Base-by-base conservation (phyloP, 2,113 vertebrate genomes). In the Sminthopsis crassicaudata region DNA sequence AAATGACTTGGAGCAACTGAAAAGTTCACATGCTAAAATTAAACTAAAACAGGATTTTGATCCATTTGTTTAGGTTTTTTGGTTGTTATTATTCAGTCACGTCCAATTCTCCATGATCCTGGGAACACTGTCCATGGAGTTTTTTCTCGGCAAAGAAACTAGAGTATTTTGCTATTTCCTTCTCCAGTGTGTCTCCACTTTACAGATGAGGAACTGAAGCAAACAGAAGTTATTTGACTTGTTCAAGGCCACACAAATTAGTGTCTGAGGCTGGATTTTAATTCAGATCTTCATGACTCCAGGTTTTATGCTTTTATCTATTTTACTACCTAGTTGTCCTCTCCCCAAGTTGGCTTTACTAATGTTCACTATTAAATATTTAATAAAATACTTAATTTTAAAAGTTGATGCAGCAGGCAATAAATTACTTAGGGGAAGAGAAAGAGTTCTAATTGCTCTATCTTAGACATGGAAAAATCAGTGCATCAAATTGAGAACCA, bases 401-500 rank as follows among this genome's bases (percentile, higher is more conserved):
- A 42, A 76, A 76, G n/a, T 19, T 42, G 67, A 19, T 22, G 36
- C 30, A 16, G 30, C 30, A 67, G 60, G 30, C 36, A 67, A 60
- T 67, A 67, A 67, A n/a, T 6, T n/a, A 42, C 16, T 76, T 76
- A 76, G n/a, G 5, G 6, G 16, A 42, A 76, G 22, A 76, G 8
- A 42, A 42, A 6, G n/a, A 67, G 5, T 76, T 30, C 51, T 46
- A 93, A 93, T 91, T 94, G 91, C 53, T 42, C 92, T 24, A 54
- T 67, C 42, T 53, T 27, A 60, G 22, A 8, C 51, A 46, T 89
- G 27, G 48, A 84, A n/a, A 90, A 91, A 89, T 53, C 42, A 24
- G 91, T 26, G 91, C n/a, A 84, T 90, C n/a, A 50, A 89, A 91
- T 46, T 90, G n/a, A 95, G 89, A 96, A 92, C 46, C 94, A 89